A percentile compares a stretch with the other conserved stretches of the same genome.
These are phyloP conservation scores for Pseudopipra pipra DNA, from an alignment of 2,113 vertebrate genomes.

Conservation along the genomic window DNA sequence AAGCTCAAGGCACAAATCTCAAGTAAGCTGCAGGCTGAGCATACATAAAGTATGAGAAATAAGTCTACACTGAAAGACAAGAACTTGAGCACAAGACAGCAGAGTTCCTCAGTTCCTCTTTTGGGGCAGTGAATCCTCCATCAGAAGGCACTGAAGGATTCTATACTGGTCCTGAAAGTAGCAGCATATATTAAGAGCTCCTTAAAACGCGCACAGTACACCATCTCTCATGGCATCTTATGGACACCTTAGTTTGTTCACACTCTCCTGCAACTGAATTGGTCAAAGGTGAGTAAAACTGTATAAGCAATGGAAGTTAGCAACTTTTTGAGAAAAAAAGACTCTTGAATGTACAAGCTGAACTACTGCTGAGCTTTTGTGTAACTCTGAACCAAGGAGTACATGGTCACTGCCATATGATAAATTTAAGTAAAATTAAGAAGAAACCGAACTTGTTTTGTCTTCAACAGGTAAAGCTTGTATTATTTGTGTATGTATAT, in stretches of 20 bases:
- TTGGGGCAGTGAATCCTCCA: accelerated
- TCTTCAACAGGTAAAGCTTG: background rate
- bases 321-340: background rate
- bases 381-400: background rate
- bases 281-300: background rate
- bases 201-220: background rate
- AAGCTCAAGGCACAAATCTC: background rate
- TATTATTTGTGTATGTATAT: background rate
- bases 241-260: background rate
- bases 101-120: background rate
- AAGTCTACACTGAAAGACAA: background rate
- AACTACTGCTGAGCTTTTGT: background rate
- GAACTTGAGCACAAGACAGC: background rate
- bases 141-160: background rate
- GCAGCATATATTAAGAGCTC: background rate
- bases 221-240: too few relatives aligned
- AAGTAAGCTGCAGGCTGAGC: background rate
- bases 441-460: background rate
- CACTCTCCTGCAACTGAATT: background rate
- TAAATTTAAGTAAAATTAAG: background rate
- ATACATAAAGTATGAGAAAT: background rate
- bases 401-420: accelerated
- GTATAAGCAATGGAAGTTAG: accelerated
- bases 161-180: background rate
- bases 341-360: background rate